Evolutionary conservation across 2,888 invertebrate species (phyloP).

Genomic region (Choreutis nemorana): DNA sequence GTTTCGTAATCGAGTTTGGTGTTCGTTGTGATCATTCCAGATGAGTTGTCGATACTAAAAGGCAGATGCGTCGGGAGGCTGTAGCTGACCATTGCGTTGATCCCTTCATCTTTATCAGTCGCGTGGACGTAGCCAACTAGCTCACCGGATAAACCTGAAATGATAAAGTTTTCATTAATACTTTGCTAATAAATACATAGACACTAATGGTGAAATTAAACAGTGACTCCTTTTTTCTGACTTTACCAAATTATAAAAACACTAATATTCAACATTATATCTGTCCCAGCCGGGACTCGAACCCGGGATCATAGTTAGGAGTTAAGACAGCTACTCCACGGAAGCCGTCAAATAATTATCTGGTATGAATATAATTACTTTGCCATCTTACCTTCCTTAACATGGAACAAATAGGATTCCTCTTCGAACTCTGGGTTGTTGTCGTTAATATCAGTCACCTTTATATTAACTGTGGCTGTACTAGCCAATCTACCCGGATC

Average conservation of each 20-base stretch:
- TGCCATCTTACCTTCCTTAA: constrained; percentile 73
- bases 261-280: too few species aligned
- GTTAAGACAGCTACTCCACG: too few species aligned
- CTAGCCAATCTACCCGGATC: constrained; percentile 84
- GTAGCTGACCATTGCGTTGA: constrained; percentile 84
- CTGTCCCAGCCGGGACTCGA: too few species aligned
- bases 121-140: constrained; percentile 84
- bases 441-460: constrained; percentile 91
- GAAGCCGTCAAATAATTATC: too few species aligned
- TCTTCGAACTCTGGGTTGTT: constrained; percentile 90
- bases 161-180: too few species aligned
- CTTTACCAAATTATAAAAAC: too few species aligned
- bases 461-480: constrained; percentile 86
- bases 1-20: constrained; percentile 83
- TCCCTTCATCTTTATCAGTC: constrained; percentile 84
- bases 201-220: too few species aligned
- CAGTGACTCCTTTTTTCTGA: too few species aligned
- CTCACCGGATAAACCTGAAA: constrained; percentile 50
- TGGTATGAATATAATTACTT: too few species aligned
- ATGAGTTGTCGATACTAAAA: constrained; percentile 79
- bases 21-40: constrained; percentile 80
- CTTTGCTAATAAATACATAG: too few species aligned
- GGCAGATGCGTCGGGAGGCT: constrained; percentile 81
- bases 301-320: too few species aligned
- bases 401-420: constrained; percentile 81